Conservation (phyloP, 2,797 vertebrate species). For the Pachyuromys duprasi region DNA sequence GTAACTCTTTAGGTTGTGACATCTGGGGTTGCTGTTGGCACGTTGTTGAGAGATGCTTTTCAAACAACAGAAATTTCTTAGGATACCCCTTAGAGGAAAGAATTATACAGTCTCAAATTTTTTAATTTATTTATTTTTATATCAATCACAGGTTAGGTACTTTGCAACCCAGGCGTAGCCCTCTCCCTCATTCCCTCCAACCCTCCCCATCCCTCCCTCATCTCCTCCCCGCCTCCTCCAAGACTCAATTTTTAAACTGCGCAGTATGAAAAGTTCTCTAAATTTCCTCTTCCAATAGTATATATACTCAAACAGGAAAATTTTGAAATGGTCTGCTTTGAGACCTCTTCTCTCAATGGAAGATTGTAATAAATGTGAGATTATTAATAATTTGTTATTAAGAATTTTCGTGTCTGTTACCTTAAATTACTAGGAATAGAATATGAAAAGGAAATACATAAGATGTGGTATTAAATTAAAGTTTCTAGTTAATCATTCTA, state of each 20-base stretch:
- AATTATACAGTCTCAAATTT: not conserved
- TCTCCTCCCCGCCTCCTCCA: no score
- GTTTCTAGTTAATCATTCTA: not conserved
- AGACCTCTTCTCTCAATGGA: not conserved
- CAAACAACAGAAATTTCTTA: not conserved
- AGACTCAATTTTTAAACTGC: not conserved
- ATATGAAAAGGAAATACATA: not conserved
- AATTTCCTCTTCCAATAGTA: not conserved
- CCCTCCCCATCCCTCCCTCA: no score
- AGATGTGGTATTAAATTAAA: not conserved
- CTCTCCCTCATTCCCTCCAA: no score
- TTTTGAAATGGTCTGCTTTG: not conserved
- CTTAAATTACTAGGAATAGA: not conserved
- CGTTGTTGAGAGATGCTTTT: not conserved
- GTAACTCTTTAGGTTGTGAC: not conserved
- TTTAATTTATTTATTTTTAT: no score
- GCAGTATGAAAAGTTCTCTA: not conserved
- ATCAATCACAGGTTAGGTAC: no score
- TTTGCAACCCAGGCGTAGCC: no score
- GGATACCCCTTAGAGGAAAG: not conserved
- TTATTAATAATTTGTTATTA: constrained; percentile 6
- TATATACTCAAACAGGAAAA: not conserved
- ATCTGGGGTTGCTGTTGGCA: not conserved
- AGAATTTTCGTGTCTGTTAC: no score
- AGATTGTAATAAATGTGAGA: not conserved